Evolutionary conservation across 2,888 invertebrate genomes (phyloP), one percentile per base, ranked within the genome.

Genomic region (Harpalus rufipes): DNA sequence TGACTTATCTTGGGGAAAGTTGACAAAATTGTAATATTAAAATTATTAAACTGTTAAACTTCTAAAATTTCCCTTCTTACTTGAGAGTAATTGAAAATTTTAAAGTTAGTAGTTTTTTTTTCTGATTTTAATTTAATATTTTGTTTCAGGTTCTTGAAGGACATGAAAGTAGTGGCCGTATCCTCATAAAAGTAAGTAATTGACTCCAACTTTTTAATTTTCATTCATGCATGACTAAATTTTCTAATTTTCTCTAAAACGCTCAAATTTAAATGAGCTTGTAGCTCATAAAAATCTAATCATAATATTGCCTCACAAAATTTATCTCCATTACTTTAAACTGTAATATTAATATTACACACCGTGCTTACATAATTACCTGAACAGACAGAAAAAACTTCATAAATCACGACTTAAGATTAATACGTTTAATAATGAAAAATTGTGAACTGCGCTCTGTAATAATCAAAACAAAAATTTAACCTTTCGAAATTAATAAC

Each of bases 381-480:
- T 10, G 18, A 74, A 74, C 1, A 41, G 7, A 3, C 21, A 14
- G 18, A 44, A 74, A 74, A 74, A 74, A 16, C 12, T 44, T 44
- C 72, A 74, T 74, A 74, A 74, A 74, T 74, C 72, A 74, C 72
- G 16, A 5, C 44, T 8, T 6, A 74, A 74, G 72, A 74, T 74
- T 74, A 74, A 74, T 74, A 44, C 41, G 72, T 74, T 44, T 44
- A 74, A 44, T 74, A 74, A 41, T 68, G 39, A 44, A 74, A 18
- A 18, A 16, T 74, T 41, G 12, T 14, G 7, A 68, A 41, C 68
- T 68, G 44, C 72, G 72, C 72, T 74, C 72, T 74, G 10, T 74
- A 74, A 74, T 74, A 74, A 74, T 74, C 72, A 74, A 41, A 44
- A 74, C 44, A 74, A 44, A 74, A 74, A 68, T 39, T 32, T 14